These are phyloP conservation scores for Labrus mixtus DNA, from an alignment of 2,113 vertebrate genomes.

Conservation along the genomic window DNA sequence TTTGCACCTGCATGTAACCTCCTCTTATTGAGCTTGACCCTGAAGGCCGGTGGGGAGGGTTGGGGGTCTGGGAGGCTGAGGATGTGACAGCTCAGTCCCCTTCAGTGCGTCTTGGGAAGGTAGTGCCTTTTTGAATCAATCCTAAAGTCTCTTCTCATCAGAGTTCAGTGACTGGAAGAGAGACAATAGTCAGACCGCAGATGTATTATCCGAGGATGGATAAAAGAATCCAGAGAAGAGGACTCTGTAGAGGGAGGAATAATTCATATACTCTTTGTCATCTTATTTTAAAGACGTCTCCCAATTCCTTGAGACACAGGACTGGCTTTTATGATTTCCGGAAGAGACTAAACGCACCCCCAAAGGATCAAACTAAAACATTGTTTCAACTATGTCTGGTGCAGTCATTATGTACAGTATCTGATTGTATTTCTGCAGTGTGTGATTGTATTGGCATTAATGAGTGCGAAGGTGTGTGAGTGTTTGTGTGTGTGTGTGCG, in stretches of 20 bases:
- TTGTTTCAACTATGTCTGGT: conserved; percentile 27
- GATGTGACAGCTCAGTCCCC: conserved; percentile 22
- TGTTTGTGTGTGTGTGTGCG: conserved; percentile 9
- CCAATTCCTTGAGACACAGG: conserved; percentile 47
- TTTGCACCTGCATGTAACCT: conserved; percentile 69
- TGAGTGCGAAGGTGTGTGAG: conserved; percentile 17
- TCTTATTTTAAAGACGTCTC: conserved; percentile 21
- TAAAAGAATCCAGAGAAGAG: conserved; percentile 37
- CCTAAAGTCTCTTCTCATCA: conserved; percentile 31
- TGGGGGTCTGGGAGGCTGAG: background rate
- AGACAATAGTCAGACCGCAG: conserved; percentile 22
- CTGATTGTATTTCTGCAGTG: conserved; percentile 65
- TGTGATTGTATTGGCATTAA: conserved; percentile 46
- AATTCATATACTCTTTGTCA: conserved; percentile 33
- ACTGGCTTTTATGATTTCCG: conserved; percentile 54
- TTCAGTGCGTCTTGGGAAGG: conserved; percentile 58
- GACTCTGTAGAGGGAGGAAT: conserved; percentile 42
- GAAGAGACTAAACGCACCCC: background rate
- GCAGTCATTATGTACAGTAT: conserved; percentile 33
- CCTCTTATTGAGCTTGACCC: conserved; percentile 32
- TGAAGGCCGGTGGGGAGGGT: conserved; percentile 8
- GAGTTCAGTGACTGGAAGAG: conserved; percentile 41
- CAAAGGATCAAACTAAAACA: conserved; percentile 38
- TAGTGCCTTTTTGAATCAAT: conserved; percentile 78
- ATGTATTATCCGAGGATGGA: conserved; percentile 31